phyloP scores from a whole-genome alignment of 2,888 invertebrate species.

The Eurytoma californica region DNA sequence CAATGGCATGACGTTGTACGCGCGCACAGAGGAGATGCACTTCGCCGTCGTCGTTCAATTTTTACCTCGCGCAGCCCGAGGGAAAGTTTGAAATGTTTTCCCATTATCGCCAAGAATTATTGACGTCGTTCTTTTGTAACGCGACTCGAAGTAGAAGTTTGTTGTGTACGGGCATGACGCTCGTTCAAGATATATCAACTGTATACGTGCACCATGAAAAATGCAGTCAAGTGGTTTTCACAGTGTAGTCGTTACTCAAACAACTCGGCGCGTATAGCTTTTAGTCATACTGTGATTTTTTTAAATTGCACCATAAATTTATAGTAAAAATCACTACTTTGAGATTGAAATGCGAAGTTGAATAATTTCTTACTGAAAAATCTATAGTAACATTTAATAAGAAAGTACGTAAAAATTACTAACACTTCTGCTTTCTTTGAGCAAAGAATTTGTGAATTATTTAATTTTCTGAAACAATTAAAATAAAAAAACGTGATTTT shows the following conservation, averaged over 20 bases:
- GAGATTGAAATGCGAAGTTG: not conserved
- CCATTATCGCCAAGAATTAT: conserved; percentile 55
- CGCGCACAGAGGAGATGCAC: conserved; percentile 44
- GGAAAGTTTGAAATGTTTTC: conserved; percentile 53
- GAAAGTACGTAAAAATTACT: too few species aligned
- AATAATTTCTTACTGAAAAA: not conserved
- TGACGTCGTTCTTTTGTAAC: conserved; percentile 51
- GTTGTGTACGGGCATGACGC: conserved; percentile 11
- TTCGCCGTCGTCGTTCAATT: conserved; percentile 33
- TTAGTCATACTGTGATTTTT: too few species aligned
- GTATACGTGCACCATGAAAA: not conserved
- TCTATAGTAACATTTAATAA: too few species aligned
- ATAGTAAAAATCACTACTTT: not conserved
- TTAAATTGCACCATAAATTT: not conserved
- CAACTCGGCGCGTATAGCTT: too few species aligned
- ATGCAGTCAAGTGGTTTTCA: not conserved
- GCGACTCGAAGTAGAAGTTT: conserved; percentile 39
- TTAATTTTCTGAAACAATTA: too few species aligned
- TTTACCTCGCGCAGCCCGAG: conserved; percentile 24
- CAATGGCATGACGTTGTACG: conserved; percentile 36
- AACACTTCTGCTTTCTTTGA: too few species aligned
- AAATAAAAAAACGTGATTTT: too few species aligned
- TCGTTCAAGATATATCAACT: not conserved
- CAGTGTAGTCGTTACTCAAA: too few species aligned
- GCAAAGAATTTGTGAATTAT: too few species aligned